Evolutionary conservation across 1,140 invertebrate species (phyloP), one percentile per base, ranked within the genome.

Genomic region (Lethrus apterus): DNA sequence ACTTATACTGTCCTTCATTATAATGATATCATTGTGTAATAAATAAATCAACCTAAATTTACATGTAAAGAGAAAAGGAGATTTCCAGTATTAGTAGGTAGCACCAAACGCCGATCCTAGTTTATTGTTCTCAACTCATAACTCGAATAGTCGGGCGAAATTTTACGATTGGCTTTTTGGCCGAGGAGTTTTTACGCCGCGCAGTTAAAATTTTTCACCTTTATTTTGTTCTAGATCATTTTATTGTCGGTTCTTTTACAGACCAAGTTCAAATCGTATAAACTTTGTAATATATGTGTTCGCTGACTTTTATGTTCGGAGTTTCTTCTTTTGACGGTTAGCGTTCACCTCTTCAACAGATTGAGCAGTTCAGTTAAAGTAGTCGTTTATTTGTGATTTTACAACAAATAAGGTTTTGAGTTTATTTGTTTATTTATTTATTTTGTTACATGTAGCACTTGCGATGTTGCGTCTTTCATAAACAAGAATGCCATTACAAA

Each of bases 241-340:
- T 62, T 62, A 62, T 58, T 56, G 58, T 58, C 57, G 54, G 58
- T 59, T 53, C 57, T 52, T 62, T 63, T 59, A 52, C 55, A 31
- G 54, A 56, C 54, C 52, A 48, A 54, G 51, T 51, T 52, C 51
- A 55, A 58, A 50, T 58, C 52, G 57, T 62, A 60, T 61, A 64
- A 64, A 64, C 62, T 64, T 64, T 62, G 62, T 62, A 62, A 63
- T 63, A 63, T 63, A 63, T 63, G 59, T 63, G 58, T 58, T 60
- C 54, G 46, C 48, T 57, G 61, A 63, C 61, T 54, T 63, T 63
- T 60, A 63, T 45, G 46, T 40, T 46, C 40, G 35, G 41, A 50
- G 42, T 40, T 51, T 34, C 34, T n/a, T n/a, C n/a, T n/a, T n/a
- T n/a, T n/a, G n/a, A n/a, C n/a, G n/a, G n/a, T n/a, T n/a, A n/a